Percentiles rank a stretch among this genome's conserved stretches.
Conservation (phyloP, 2,797 vertebrate genomes). For the Steatocranus sp. region DNA sequence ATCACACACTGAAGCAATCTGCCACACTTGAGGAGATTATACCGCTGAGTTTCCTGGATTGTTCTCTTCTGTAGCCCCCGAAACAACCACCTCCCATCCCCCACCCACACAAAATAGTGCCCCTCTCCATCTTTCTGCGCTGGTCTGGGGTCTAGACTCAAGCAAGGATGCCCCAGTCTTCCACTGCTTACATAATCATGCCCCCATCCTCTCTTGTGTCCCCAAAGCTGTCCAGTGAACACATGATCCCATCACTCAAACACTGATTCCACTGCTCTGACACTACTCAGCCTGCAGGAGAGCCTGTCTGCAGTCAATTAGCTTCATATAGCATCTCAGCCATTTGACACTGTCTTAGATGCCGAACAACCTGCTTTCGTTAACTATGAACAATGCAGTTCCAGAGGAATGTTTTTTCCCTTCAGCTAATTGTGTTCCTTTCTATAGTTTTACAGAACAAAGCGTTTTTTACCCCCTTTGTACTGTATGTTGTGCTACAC, state of each 20-base stretch:
- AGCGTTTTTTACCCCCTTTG: neutral
- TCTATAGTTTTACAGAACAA: neutral
- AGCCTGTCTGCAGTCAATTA: conserved; percentile 9
- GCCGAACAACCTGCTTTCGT: neutral
- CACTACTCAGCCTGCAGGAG: neutral
- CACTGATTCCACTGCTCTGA: neutral
- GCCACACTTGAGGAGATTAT: conserved; percentile 77
- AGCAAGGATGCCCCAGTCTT: conserved; percentile 44
- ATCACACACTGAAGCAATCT: conserved; percentile 63
- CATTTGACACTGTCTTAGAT: neutral
- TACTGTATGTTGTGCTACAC: neutral
- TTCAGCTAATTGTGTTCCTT: neutral
- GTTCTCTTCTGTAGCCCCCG: conserved; percentile 53
- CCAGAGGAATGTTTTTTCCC: neutral
- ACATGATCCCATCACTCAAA: conserved; percentile 15
- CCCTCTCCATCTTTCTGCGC: conserved; percentile 6
- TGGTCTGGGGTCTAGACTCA: conserved; percentile 22
- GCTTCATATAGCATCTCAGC: neutral
- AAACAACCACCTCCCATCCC: conserved; percentile 32
- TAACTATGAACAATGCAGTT: neutral
- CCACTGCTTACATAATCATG: conserved; percentile 60
- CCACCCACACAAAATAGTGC: conserved; percentile 20
- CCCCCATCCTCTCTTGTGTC: conserved; percentile 16
- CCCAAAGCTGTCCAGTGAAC: conserved; percentile 8
- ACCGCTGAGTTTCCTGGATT: conserved; percentile 70